Evolutionary conservation across 30 jellyfish, hydroid and myxozoan genomes (phyloP), one percentile per base, ranked within the genome.

Genomic region (Aurelia coerulea): DNA sequence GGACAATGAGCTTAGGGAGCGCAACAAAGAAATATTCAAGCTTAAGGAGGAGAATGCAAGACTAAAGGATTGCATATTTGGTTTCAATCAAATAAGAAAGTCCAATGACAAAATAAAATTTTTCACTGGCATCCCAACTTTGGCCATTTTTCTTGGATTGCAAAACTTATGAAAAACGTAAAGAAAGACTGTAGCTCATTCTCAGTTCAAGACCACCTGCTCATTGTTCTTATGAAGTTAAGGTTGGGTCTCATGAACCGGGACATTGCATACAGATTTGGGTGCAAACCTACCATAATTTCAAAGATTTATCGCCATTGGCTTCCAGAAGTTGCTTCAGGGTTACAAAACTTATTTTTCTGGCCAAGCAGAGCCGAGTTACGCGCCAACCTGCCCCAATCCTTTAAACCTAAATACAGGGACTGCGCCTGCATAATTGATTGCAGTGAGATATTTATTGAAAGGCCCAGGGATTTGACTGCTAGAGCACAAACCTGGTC

Each of bases 381-480:
- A 14, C 18, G 33, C 5, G 4, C 82, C n/a, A 73, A 84, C 60
- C 33, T 84, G 50, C 94, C 94, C 42, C 19, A 63, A 31, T 46
- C 67, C 34, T 85, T 66, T 64, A 34, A 63, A 31, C 51, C 77
- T 1, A 71, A 63, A 80, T 60, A 63, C 23, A 31, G 90, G 67
- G 83, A 91, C 35, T 49, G 62, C 35, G 35, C 83, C 35, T 92
- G 88, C 82, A 91, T 85, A 33, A 69, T 84, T 34, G 97, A 91
- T 52, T 90, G 97, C 82, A 53, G 73, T 1, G 96, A 84, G 67
- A 64, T 91, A 9, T 84, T 42, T 80, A 77, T 91, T 18, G 95
- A 86, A 64, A 70, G 91, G 65, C 98, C 97, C 60, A 86, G 68
- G 64, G 39, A 86, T 50, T 62, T 88, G 10, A 35, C 52, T 79